These are phyloP conservation scores for Girardinus metallicus DNA, from an alignment of 2,797 vertebrate species.

Conservation along the genomic window DNA sequence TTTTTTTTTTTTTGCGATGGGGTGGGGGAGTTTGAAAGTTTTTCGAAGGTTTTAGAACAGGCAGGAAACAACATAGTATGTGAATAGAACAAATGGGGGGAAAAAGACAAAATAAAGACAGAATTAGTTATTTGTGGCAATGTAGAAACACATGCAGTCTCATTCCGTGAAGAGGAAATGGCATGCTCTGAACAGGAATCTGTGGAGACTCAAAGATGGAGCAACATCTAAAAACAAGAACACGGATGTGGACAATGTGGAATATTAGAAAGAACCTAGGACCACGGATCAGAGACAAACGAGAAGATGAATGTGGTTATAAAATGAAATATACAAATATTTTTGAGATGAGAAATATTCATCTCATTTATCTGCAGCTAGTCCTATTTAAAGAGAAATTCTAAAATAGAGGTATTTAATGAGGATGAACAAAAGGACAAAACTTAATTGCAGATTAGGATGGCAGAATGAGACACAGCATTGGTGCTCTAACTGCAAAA, in stretches of 20 bases:
- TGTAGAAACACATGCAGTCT: constrained; percentile 90
- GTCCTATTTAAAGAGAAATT: background rate
- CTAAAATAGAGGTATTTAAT: background rate
- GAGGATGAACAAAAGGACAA: constrained; percentile 22
- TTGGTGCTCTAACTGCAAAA: constrained; percentile 25
- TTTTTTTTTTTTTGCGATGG: constrained; percentile 16
- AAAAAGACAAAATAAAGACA: constrained; percentile 95
- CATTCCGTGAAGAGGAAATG: constrained; percentile 84
- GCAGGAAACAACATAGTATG: constrained; percentile 84
- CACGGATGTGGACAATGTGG: constrained; percentile 23
- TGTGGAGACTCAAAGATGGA: constrained; percentile 72
- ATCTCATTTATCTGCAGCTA: background rate
- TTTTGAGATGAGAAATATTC: too few species aligned
- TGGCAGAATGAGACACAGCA: constrained; percentile 36
- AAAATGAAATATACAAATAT: background rate
- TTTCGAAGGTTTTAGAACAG: constrained; percentile 83
- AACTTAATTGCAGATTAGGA: constrained; percentile 37
- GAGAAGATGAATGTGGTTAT: constrained; percentile 24
- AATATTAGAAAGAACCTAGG: constrained; percentile 28
- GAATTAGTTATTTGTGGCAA: constrained; percentile 94
- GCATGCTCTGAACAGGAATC: constrained; percentile 89
- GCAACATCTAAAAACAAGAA: constrained; percentile 43
- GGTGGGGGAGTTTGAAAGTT: constrained; percentile 58
- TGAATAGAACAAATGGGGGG: constrained; percentile 85
- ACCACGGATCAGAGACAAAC: constrained; percentile 20